phyloP scores from a whole-genome alignment of 2,888 invertebrate species.

The Latrodectus elegans region DNA sequence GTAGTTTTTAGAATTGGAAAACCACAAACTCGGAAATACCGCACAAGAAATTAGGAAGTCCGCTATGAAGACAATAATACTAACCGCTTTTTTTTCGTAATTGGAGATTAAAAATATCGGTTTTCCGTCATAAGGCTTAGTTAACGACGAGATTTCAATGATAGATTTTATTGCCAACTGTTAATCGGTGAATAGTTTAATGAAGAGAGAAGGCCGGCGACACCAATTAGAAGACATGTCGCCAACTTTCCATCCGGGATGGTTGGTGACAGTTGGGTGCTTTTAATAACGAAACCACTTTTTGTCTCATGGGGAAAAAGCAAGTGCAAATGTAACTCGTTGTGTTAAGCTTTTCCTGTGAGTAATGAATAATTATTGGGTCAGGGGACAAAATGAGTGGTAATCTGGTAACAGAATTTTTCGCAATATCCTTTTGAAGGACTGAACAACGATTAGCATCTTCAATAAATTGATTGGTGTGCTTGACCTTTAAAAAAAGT shows the following conservation, averaged over 20 bases:
- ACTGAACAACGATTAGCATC: no score
- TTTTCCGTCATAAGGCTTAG: no score
- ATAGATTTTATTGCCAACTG: background rate
- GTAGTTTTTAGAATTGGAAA: no score
- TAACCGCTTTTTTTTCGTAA: no score
- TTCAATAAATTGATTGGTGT: no score
- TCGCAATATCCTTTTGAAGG: no score
- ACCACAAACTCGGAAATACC: no score
- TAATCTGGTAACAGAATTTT: background rate
- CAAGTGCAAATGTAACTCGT: background rate
- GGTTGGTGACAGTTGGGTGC: constrained; percentile 8
- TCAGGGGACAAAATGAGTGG: constrained; percentile 20
- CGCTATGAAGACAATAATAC: no score
- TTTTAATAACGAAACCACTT: background rate
- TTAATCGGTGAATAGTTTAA: background rate
- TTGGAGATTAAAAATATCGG: no score
- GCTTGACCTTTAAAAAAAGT: no score
- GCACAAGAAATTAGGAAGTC: no score
- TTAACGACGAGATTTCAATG: no score
- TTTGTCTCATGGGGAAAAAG: background rate
- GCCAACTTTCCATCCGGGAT: constrained; percentile 25
- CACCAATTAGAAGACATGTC: constrained; percentile 33
- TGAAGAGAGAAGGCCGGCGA: constrained; percentile 14
- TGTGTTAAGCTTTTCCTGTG: constrained; percentile 21
- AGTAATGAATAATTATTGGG: constrained; percentile 7